Conservation (phyloP, 1,140 invertebrate species). For the Penaeus indicus region DNA sequence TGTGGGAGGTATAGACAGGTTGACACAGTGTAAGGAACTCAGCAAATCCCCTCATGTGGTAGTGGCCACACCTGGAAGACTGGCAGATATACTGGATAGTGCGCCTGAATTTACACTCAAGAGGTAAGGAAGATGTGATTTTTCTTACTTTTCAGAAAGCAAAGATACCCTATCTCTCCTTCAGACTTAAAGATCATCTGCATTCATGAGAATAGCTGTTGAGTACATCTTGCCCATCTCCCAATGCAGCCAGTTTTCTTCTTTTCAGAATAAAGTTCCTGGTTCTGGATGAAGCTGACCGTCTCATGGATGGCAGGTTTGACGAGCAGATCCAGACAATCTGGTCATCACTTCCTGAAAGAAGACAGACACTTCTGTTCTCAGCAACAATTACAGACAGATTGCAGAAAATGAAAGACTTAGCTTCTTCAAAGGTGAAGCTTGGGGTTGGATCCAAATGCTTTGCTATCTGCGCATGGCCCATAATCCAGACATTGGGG, state of each 20-base stretch:
- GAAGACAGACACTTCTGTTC: slow-evolving; percentile 90
- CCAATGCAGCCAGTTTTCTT: neutral
- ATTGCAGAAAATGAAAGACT: slow-evolving; percentile 72
- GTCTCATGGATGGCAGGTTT: slow-evolving; percentile 74
- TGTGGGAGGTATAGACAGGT: slow-evolving; percentile 94
- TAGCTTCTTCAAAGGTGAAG: slow-evolving; percentile 75
- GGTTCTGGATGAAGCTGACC: slow-evolving; percentile 94
- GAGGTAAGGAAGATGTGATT: slow-evolving; percentile 66
- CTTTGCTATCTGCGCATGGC: neutral
- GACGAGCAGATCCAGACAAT: slow-evolving; percentile 79
- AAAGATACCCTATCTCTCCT: too few species aligned
- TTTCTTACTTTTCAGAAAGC: too few species aligned
- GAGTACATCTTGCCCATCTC: too few species aligned
- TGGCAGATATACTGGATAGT: slow-evolving; percentile 90
- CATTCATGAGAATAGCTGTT: too few species aligned
- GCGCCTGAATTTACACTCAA: slow-evolving; percentile 78
- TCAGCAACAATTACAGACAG: slow-evolving; percentile 95
- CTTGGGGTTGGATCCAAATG: neutral
- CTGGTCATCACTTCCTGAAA: slow-evolving; percentile 83
- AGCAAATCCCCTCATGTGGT: slow-evolving; percentile 92
- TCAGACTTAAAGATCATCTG: too few species aligned
- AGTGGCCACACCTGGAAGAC: slow-evolving; percentile 89
- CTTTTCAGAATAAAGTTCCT: slow-evolving; percentile 80
- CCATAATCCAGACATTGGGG: too few species aligned
- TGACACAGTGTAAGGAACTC: slow-evolving; percentile 88